Evolutionary conservation across 2,797 vertebrate genomes (phyloP).

Genomic region (Pangasius krempfi): DNA sequence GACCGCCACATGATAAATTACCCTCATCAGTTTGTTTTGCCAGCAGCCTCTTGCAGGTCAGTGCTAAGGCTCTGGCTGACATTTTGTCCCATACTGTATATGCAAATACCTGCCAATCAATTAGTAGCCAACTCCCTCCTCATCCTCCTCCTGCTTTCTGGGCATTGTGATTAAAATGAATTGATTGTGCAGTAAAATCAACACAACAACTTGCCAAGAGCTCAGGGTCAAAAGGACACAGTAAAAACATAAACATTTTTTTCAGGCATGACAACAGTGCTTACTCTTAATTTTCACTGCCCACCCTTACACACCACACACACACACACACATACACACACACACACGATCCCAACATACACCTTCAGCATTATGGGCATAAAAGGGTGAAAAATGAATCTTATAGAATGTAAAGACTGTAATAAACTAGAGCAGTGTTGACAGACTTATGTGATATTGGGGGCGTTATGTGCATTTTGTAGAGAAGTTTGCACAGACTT

Average conservation of each 20-base stretch:
- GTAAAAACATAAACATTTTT: conserved; percentile 48
- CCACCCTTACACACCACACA: background rate
- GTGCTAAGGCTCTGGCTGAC: conserved; percentile 74
- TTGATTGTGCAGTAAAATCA: conserved; percentile 77
- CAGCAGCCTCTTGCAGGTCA: conserved; percentile 76
- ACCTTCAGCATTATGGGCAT: conserved; percentile 49
- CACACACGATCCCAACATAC: background rate
- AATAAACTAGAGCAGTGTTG: background rate
- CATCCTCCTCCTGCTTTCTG: conserved; percentile 57
- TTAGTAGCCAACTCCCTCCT: conserved; percentile 69
- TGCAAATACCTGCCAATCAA: conserved; percentile 84
- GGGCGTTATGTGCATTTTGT: background rate
- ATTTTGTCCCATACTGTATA: conserved; percentile 77
- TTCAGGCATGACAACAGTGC: conserved; percentile 38
- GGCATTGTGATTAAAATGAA: conserved; percentile 82
- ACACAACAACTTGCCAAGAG: conserved; percentile 74
- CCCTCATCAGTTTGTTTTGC: conserved; percentile 77
- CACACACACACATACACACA: conserved; percentile 34
- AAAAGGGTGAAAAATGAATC: conserved; percentile 61
- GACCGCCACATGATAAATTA: conserved; percentile 78
- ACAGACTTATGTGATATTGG: conserved; percentile 49
- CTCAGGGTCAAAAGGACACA: conserved; percentile 75
- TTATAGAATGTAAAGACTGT: conserved; percentile 47
- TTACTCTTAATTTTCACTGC: conserved; percentile 39
- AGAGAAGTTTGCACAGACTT: background rate